Base-by-base conservation (phyloP, 2,797 vertebrate genomes). In the Amphiprion clarkii region DNA sequence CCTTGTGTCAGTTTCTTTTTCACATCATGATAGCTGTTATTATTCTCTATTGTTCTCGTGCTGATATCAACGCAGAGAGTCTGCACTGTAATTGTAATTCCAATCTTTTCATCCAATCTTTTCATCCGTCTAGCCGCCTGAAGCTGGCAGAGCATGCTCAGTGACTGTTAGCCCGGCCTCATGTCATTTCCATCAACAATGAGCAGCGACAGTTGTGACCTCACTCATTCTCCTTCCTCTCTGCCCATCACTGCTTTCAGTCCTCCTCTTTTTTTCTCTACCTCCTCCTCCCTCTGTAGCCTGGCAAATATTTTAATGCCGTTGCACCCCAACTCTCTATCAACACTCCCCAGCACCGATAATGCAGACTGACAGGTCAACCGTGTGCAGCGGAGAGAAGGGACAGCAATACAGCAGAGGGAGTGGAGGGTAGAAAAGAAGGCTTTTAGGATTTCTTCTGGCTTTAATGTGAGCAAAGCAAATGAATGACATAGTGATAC, bases 291-390 rank as follows among this genome's bases (percentile, higher is more conserved):
- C 56, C 68, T 76, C 77, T 78, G 65, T 64, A 69, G 59, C 53
- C 79, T 57, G 59, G 65, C 83, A 84, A 84, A 89, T 86, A 87
- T 91, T 84, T 84, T 85, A 91, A 89, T 85, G 74, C 74, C 1
- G 19, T 75, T 88, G 73, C 25, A 9, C 83, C 58, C 71, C 12
- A 5, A 57, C 71, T 76, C 79, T 83, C 80, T 85, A 85, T 88
- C 87, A 82, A 75, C 81, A 40, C 81, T 76, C 58, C 55, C 78
- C 84, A 73, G 88, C 74, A 6, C 71, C 73, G 88, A 84, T 87
- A 90, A 90, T 79, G 71, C 83, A 83, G 88, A 92, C 64, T 86
- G 88, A 86, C 88, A 79, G 88, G 76, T 92, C 78, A 78, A 66
- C 82, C 54, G 29, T 81, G 78, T 78, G 79, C 79, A 60, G 69